These are phyloP conservation scores for Microtus montanus DNA, from an alignment of 2,113 vertebrate species.

Conservation along the genomic window DNA sequence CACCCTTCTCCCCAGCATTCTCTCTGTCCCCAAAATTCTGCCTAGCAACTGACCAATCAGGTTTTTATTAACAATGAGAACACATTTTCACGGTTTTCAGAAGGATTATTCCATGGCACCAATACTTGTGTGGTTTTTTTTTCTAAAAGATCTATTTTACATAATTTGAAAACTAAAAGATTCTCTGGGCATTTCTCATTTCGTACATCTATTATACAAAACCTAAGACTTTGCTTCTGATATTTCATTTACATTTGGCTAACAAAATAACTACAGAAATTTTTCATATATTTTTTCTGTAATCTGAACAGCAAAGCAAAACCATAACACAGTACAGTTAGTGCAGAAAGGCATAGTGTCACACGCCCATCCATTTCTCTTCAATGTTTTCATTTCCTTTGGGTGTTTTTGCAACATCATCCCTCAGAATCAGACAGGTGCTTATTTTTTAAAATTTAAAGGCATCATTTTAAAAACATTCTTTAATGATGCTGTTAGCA, in stretches of 20 bases:
- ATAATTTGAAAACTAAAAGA: not conserved
- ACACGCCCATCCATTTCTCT: not conserved
- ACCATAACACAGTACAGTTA: not conserved
- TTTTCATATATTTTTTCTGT: not conserved
- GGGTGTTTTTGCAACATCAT: not conserved
- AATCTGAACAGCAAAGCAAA: not conserved
- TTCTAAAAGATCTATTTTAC: not conserved
- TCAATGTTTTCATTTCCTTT: not conserved
- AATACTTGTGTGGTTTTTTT: not conserved
- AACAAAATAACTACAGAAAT: not conserved
- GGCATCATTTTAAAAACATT: not conserved
- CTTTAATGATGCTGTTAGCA: not conserved
- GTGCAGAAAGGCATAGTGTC: not conserved
- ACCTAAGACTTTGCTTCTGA: not conserved
- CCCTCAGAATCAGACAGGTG: not conserved
- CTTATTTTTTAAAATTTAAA: not conserved
- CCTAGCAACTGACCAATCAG: not conserved
- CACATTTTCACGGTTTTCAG: not conserved
- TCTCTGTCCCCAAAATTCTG: not conserved
- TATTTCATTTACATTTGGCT: not conserved
- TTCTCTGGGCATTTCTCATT: not conserved
- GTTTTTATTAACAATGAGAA: not conserved
- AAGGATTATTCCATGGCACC: not conserved
- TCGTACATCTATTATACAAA: not conserved
- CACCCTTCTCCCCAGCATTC: not conserved